Evolutionary conservation across 2,797 vertebrate species (phyloP).

Genomic region (Hemibagrus guttatus): DNA sequence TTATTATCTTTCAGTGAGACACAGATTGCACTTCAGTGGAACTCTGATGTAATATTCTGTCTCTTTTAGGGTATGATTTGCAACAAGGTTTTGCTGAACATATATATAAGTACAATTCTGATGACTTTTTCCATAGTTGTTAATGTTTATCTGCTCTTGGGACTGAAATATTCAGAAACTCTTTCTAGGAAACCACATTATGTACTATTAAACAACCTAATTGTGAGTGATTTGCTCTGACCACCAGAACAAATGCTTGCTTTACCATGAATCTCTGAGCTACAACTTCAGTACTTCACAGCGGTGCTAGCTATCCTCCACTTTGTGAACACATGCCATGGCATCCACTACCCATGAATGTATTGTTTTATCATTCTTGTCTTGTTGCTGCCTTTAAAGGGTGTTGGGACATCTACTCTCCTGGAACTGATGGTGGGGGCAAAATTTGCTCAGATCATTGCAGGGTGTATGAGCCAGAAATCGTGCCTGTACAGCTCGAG

Average conservation of each 20-base stretch:
- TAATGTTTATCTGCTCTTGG: background rate
- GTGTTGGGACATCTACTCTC: background rate
- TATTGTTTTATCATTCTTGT: background rate
- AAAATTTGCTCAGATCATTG: no score
- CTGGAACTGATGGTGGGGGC: background rate
- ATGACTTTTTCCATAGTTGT: background rate
- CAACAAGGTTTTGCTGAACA: background rate
- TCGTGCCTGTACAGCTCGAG: no score
- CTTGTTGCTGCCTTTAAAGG: background rate
- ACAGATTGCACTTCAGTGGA: no score
- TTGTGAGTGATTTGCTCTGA: constrained; percentile 25
- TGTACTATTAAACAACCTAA: constrained; percentile 21
- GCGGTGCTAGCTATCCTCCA: no score
- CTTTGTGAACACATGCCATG: constrained; percentile 10
- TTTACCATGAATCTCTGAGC: background rate
- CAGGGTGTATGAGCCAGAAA: no score
- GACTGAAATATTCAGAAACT: constrained; percentile 4
- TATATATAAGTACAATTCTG: background rate
- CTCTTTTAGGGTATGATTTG: constrained; percentile 5
- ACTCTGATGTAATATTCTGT: background rate
- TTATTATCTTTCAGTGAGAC: no score
- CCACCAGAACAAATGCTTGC: background rate
- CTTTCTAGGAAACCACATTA: background rate
- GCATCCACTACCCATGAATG: constrained; percentile 13
- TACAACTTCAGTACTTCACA: constrained; percentile 11